These are phyloP conservation scores for Rotaria macrura DNA, from an alignment of 2,888 invertebrate genomes.

Conservation along the genomic window DNA sequence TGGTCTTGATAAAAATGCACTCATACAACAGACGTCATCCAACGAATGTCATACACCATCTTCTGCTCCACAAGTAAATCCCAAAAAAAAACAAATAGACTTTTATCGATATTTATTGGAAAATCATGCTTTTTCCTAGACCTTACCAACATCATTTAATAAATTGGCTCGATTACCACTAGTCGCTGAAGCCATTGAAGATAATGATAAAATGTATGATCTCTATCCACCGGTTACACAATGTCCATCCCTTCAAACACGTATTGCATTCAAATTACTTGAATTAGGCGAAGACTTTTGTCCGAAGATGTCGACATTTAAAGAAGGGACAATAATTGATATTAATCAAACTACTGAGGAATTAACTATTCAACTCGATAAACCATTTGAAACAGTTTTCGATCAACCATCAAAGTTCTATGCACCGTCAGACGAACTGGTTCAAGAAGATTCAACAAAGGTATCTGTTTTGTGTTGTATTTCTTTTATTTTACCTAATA, in stretches of 20 bases:
- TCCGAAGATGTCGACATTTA: background rate
- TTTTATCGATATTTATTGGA: background rate
- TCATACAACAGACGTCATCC: background rate
- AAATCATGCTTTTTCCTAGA: background rate
- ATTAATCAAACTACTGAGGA: background rate
- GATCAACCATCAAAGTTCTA: slow-evolving; percentile 14
- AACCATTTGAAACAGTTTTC: background rate
- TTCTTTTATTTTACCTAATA: no score
- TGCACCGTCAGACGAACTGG: background rate
- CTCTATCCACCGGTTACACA: background rate
- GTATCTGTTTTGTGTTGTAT: no score
- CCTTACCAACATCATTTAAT: background rate
- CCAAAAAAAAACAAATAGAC: background rate
- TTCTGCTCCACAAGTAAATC: background rate
- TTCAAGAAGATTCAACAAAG: background rate
- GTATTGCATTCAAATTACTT: background rate
- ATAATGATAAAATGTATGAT: background rate
- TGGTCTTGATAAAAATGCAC: background rate
- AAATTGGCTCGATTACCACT: slow-evolving; percentile 15
- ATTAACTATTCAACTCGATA: background rate
- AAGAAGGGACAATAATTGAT: background rate
- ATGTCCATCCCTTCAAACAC: background rate
- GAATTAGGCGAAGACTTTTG: background rate
- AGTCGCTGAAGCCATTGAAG: background rate
- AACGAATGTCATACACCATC: background rate